phyloP scores from a whole-genome alignment of 2,888 invertebrate genomes.

The Chrysolina oricalcia region DNA sequence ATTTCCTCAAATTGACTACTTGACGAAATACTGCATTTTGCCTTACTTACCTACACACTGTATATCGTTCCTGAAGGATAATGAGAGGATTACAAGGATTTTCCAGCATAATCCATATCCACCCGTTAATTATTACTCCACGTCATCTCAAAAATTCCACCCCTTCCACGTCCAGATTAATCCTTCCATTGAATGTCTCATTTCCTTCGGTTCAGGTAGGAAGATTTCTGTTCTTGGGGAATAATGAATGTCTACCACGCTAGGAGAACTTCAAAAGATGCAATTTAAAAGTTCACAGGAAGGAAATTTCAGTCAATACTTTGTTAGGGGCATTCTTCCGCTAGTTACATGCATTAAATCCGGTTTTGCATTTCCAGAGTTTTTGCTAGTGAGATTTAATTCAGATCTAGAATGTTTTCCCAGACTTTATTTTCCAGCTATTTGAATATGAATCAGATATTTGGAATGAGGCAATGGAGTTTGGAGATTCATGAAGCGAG shows the following conservation, averaged over 20 bases:
- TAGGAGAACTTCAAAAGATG: slow-evolving; percentile 19
- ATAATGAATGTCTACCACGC: slow-evolving; percentile 25
- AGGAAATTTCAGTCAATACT: slow-evolving; percentile 24
- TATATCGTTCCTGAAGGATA: too few relatives aligned
- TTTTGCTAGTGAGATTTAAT: neutral
- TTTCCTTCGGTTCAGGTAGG: slow-evolving; percentile 7
- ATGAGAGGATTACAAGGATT: neutral
- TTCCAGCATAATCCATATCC: neutral
- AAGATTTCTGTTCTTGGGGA: slow-evolving; percentile 5
- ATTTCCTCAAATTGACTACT: too few relatives aligned
- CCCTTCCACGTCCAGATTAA: neutral
- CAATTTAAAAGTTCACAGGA: slow-evolving; percentile 21
- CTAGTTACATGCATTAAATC: slow-evolving; percentile 17
- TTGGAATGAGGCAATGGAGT: neutral
- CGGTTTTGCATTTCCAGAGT: slow-evolving; percentile 20
- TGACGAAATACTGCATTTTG: too few relatives aligned
- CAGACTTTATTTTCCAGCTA: neutral
- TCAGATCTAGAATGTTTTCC: neutral
- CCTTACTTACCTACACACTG: too few relatives aligned
- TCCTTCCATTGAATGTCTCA: slow-evolving; percentile 16
- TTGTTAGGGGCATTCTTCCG: slow-evolving; percentile 13
- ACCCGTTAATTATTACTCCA: neutral
- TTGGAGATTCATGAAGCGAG: too few relatives aligned
- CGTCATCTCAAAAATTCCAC: neutral
- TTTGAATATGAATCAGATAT: slow-evolving; percentile 5